Evolutionary conservation across 2,113 vertebrate genomes (phyloP).

Genomic region (Ailurus styani): DNA sequence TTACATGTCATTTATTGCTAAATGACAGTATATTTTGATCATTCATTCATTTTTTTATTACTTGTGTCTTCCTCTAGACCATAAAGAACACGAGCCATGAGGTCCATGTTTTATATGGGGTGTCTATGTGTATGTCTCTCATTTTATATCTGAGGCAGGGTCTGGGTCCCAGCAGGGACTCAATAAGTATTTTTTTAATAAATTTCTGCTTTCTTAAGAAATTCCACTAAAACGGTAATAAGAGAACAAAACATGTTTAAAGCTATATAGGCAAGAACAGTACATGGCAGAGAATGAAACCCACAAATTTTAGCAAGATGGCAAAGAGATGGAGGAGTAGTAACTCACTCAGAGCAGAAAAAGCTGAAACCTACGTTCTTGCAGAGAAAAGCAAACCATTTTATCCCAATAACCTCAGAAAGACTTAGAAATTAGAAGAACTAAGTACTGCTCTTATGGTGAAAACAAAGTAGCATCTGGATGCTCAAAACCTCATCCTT

Average conservation of each 20-base stretch:
- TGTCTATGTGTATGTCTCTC: neutral
- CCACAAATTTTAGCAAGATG: neutral
- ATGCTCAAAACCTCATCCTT: neutral
- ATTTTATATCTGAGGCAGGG: neutral
- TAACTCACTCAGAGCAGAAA: neutral
- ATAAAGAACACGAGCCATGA: neutral
- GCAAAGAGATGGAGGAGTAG: neutral
- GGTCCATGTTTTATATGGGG: neutral
- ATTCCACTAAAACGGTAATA: neutral
- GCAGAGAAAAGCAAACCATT: neutral
- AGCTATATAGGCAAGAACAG: neutral
- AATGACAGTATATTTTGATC: neutral
- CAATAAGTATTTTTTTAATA: neutral
- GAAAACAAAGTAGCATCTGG: neutral
- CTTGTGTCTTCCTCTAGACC: neutral
- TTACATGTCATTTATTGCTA: neutral
- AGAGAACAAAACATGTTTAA: neutral
- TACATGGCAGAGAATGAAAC: constrained; percentile 9
- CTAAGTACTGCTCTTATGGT: neutral
- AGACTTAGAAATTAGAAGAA: constrained; percentile 1
- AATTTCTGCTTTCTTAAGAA: neutral
- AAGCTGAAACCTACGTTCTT: neutral
- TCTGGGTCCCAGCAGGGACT: neutral
- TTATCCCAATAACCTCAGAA: neutral
- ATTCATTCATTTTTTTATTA: neutral